Base-by-base conservation (phyloP, 2,113 vertebrate genomes). In the Rhinichthys klamathensis region DNA sequence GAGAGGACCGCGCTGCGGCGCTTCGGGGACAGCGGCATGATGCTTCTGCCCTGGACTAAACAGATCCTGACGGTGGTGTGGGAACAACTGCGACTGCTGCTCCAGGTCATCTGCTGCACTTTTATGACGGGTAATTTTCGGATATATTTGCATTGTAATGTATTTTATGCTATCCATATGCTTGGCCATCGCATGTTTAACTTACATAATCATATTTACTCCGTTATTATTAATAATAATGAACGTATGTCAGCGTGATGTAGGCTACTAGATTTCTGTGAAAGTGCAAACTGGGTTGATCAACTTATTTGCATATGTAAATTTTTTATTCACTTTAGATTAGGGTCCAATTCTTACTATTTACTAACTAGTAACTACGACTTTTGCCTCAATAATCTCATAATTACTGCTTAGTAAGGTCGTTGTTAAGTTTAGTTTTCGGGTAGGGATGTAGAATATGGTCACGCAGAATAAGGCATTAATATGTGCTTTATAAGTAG, bases 81-180 rank as follows among this genome's bases (percentile, higher is more conserved):
- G 94, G 94, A 93, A 51, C 93, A 95, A 73, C 83, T 96, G 0
- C 90, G 94, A 65, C 58, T 95, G 87, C 85, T 96, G 88, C 80
- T 94, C 6, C 94, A 94, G n/a, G 90, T 95, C 80, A 95, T 96
- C 23, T 95, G 94, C 89, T 95, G 92, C 92, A 93, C 89, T 38
- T 92, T 93, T 61, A 73, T 94, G 75, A 90, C 94, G 44, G 95
- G 95, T 95, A 88, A 84, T 81, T n/a, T 35, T 18, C 9, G 7
- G 8, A 41, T 38, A 75, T 16, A 56, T 61, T 41, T 79, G 32
- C 6, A 15, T n/a, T 54, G 2, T 16, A 44, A 18, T 15, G 15
- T 16, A 21, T 56, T 56, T 7, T 16, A 80, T 61, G 15, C 2
- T 44, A 2, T 23, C 41, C 1, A 32, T 84, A 12, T 5, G 4